These are phyloP conservation scores for Xyrauchen texanus DNA, from an alignment of 2,113 vertebrate genomes.

Conservation along the genomic window DNA sequence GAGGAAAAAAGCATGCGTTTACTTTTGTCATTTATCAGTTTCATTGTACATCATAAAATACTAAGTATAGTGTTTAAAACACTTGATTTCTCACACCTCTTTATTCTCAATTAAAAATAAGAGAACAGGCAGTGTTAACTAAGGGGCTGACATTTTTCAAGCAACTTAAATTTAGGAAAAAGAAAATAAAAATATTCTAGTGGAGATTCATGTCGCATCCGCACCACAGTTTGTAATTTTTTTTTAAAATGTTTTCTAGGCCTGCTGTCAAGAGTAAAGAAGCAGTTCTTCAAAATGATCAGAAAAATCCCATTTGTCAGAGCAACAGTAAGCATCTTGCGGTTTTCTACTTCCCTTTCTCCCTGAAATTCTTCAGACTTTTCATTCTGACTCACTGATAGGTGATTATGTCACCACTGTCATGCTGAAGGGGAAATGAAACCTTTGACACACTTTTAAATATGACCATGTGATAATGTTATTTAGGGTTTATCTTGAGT, in stretches of 20 bases:
- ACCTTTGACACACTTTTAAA: constrained; percentile 63
- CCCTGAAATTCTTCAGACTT: constrained; percentile 5
- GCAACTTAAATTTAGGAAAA: no score
- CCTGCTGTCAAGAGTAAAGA: constrained; percentile 84
- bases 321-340: constrained; percentile 75
- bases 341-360: constrained; percentile 52
- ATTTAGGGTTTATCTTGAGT: constrained; percentile 55
- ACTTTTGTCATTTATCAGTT: no score
- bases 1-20: no score
- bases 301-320: constrained; percentile 87
- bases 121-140: no score
- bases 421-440: no score
- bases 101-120: no score
- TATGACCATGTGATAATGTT: constrained; percentile 56
- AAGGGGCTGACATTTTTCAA: no score
- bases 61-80: no score
- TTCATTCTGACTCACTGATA: constrained; percentile 26
- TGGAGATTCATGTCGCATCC: constrained; percentile 8
- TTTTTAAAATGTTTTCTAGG: constrained; percentile 71
- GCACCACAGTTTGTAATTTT: constrained; percentile 59
- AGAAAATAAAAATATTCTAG: no score
- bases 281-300: constrained; percentile 82
- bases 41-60: no score
- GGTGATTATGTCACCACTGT: constrained; percentile 22
- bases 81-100: no score